Evolutionary conservation across 2,113 vertebrate genomes (phyloP), one percentile per base, ranked within the genome.

Genomic region (Pleuronectes platessa): DNA sequence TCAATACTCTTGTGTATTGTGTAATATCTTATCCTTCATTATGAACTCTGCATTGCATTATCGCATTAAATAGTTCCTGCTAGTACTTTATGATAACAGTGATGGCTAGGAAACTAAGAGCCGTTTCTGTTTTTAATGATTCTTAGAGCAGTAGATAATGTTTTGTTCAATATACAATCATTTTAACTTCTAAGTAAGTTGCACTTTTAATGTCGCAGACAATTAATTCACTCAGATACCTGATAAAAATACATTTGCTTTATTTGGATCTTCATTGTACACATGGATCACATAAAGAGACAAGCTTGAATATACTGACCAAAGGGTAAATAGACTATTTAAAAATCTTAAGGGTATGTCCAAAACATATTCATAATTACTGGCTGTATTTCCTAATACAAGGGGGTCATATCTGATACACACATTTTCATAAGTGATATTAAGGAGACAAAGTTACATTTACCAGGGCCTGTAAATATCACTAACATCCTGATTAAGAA

Each of bases 221-320:
- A 76, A 69, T 40, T 0, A 55, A 81, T 78, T 26, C 59, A 85
- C 27, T 56, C 35, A 58, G 8, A 26, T 35, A 61, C 23, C 63
- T 62, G 49, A 64, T 89, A 92, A 88, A 94, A 94, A 94, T 87
- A 90, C 65, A 88, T 83, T 85, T 85, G 73, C 82, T 93, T 94
- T 94, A 92, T 93, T 94, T 75, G 54, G 24, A 69, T 78, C 21
- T 67, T 84, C 60, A 65, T 76, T 71, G 75, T 84, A 79, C 42
- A 84, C 40, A 69, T 45, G 20, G 66, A 79, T 42, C 66, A 78
- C 58, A 71, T 74, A 47, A 67, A 60, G 76, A 83, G 49, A 61
- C 62, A 88, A 86, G 74, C 78, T 60, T 85, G 61, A 67, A 67
- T 47, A 71, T 61, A 66, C 74, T 76, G 72, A 61, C 26, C 12